Evolutionary conservation across 2,888 invertebrate species (phyloP).

Genomic region (Eupithecia exiguata): DNA sequence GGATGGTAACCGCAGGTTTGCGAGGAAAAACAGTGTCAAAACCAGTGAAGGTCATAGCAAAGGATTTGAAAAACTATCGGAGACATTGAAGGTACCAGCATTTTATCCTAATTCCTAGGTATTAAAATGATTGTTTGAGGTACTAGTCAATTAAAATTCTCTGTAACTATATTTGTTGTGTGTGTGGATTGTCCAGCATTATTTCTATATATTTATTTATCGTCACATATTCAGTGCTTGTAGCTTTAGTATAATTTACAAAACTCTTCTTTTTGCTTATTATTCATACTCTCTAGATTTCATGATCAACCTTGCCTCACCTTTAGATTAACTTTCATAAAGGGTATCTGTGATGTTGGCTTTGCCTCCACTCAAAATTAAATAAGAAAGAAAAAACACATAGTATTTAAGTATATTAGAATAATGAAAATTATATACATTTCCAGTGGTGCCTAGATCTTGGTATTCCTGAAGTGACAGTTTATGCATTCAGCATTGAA

Average conservation of each 20-base stretch:
- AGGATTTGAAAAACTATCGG: slow-evolving; percentile 92
- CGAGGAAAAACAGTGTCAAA: slow-evolving; percentile 89
- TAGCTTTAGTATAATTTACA: too few relatives aligned
- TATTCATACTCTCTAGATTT: too few relatives aligned
- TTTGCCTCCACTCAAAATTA: too few relatives aligned
- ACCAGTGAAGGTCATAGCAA: slow-evolving; percentile 92
- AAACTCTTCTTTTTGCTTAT: too few relatives aligned
- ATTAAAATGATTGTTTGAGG: neutral
- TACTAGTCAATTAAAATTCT: neutral
- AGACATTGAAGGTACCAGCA: slow-evolving; percentile 88
- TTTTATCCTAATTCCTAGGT: neutral
- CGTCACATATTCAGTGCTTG: too few relatives aligned
- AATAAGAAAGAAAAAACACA: too few relatives aligned
- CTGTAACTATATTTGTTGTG: too few relatives aligned
- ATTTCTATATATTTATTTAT: too few relatives aligned
- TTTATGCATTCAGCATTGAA: slow-evolving; percentile 99
- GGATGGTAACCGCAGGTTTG: slow-evolving; percentile 98
- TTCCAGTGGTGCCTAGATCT: slow-evolving; percentile 94
- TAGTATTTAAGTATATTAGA: too few relatives aligned
- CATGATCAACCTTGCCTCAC: too few relatives aligned
- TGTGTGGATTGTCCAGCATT: too few relatives aligned
- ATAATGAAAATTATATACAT: slow-evolving; percentile 14
- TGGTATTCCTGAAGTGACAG: slow-evolving; percentile 96
- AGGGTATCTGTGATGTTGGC: neutral
- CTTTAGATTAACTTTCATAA: neutral